Base-by-base conservation (phyloP, 2,113 vertebrate species). In the Cygnus atratus region DNA sequence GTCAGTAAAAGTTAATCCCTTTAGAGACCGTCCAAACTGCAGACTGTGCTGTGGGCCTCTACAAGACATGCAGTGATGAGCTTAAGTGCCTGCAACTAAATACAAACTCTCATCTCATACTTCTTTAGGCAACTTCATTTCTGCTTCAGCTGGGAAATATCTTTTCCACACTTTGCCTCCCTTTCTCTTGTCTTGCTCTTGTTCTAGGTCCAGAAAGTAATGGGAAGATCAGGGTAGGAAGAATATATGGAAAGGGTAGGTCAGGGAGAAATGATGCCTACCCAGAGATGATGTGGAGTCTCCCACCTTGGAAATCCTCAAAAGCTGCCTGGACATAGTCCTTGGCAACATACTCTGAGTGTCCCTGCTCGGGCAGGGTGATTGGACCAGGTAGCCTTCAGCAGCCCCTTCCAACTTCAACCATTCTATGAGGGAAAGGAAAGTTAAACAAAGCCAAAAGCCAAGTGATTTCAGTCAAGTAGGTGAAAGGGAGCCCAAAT, bases 401-500 rank as follows among this genome's bases (percentile, higher is more conserved):
- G 17, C 41, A 18, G 62, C 18, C 16, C 39, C 26, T 41, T 26
- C 20, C 39, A 26, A 65, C 28, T 5, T 65, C 62, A 41, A 28
- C 17, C 8, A 20, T 41, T 29, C 62, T 29, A 29, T 29, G 62
- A 59, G 13, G 55, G 21, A 46, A 37, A 6, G 24, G 3, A 75
- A 28, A 26, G 10, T 41, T 21, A 33, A 35, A 18, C 43, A 46
- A 19, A 4, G 3, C 4, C 16, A 55, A 74, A 55, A 94, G 22
- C 6, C 61, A 80, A 13, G 13, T 0, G 26, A 28, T 52, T 4
- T 7, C 0, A 1, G 19, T 25, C 20, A 70, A 8, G 20, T 4
- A 44, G 41, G 10, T n/a, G 46, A 62, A 39, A 52, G 11, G 7
- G 55, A 94, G n/a, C 41, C 10, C 16, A 22, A 73, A 7, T 3